phyloP scores from a whole-genome alignment of 2,797 vertebrate species.

The Sebastes dallii region DNA sequence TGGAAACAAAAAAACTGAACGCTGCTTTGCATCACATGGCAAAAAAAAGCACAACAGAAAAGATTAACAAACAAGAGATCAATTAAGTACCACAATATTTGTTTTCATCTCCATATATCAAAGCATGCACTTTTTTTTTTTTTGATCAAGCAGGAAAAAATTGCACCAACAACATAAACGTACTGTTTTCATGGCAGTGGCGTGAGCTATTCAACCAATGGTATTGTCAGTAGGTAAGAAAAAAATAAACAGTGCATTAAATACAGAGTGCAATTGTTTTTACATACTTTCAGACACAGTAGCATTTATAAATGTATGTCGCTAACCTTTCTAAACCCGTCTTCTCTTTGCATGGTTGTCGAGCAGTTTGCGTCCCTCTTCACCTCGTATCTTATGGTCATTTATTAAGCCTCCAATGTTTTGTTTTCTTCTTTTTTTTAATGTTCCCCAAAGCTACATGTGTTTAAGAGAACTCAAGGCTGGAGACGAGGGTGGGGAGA shows the following conservation, averaged over 20 bases:
- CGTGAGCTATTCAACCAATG: slow-evolving; percentile 78
- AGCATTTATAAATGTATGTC: slow-evolving; percentile 35
- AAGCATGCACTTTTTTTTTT: slow-evolving; percentile 74
- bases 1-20: slow-evolving; percentile 26
- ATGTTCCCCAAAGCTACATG: slow-evolving; percentile 68
- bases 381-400: slow-evolving; percentile 11
- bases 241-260: slow-evolving; percentile 79
- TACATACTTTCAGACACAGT: slow-evolving; percentile 68
- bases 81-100: slow-evolving; percentile 75
- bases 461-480: slow-evolving; percentile 67
- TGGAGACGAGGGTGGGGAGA: slow-evolving; percentile 44
- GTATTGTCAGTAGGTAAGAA: slow-evolving; percentile 65
- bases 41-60: slow-evolving; percentile 66
- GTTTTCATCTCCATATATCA: slow-evolving; percentile 78
- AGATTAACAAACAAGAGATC: slow-evolving; percentile 69
- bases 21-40: slow-evolving; percentile 66
- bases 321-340: slow-evolving; percentile 32
- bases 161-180: slow-evolving; percentile 77
- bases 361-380: slow-evolving; percentile 29
- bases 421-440: slow-evolving; percentile 50
- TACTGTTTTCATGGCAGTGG: slow-evolving; percentile 82
- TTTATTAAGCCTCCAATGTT: slow-evolving; percentile 53
- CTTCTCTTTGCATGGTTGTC: slow-evolving; percentile 38
- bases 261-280: slow-evolving; percentile 80
- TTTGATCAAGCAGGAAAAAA: slow-evolving; percentile 78